Percentiles rank a stretch among this genome's conserved stretches.
phyloP scores from a whole-genome alignment of 1,140 invertebrate genomes.

The Teleogryllus occipitalis region DNA sequence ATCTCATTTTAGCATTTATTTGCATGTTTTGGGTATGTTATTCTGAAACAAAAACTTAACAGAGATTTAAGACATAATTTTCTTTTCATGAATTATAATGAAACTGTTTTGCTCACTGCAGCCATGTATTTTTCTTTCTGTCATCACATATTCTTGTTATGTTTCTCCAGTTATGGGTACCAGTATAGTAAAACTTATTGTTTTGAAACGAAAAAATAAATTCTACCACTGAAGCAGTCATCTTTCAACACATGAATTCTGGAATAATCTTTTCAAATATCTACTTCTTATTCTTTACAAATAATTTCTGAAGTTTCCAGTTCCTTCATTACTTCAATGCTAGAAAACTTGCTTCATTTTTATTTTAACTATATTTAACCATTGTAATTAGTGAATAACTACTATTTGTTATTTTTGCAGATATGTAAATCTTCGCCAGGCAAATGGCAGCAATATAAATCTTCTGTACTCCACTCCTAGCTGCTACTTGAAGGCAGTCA shows the following conservation, averaged over 20 bases:
- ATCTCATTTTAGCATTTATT: too few relatives aligned
- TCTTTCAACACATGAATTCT: background rate
- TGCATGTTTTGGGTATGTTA: too few relatives aligned
- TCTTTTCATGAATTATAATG: too few relatives aligned
- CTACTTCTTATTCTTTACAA: background rate
- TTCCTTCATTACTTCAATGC: background rate
- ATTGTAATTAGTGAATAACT: too few relatives aligned
- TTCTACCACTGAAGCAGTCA: too few relatives aligned
- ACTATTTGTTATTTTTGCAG: slow-evolving; percentile 31
- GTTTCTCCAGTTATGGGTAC: background rate
- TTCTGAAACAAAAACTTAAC: too few relatives aligned
- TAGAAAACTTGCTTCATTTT: background rate
- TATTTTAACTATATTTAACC: background rate
- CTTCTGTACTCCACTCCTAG: slow-evolving; percentile 56
- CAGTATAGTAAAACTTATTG: too few relatives aligned
- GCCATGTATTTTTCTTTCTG: background rate
- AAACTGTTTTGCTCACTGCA: background rate
- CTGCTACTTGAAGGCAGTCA: slow-evolving; percentile 48
- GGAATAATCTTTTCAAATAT: background rate
- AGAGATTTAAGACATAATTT: too few relatives aligned
- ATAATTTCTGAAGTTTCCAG: background rate
- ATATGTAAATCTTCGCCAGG: slow-evolving; percentile 41
- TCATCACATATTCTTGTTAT: background rate
- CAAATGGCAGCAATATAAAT: slow-evolving; percentile 40
- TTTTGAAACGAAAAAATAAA: too few relatives aligned